Evolutionary conservation across 2,888 invertebrate species (phyloP), one percentile per base, ranked within the genome.

Genomic region (Melieria crassipennis): DNA sequence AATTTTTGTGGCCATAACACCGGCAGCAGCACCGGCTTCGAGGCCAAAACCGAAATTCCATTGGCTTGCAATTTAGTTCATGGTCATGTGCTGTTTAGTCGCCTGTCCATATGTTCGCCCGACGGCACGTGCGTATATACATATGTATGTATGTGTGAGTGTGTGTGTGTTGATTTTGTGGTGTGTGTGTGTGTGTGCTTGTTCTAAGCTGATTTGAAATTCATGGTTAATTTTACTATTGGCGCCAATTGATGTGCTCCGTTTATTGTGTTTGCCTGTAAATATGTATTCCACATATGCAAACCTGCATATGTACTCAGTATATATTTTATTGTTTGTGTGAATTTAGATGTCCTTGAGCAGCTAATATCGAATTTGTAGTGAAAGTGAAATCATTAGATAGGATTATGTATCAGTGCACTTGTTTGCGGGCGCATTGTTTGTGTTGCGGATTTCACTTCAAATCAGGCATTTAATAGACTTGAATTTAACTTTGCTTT

Each of bases 61-160:
- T 71, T 67, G 66, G 62, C 62, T 67, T 56, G 56, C 58, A 67
- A 71, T 71, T 63, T 56, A 71, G 66, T 71, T 71, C 71, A 71
- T 71, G 71, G 71, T 71, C 71, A 71, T 63, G 48, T 46, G 50
- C 11, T 64, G 70, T 43, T 52, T 45, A 52, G 30, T 7, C 13
- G 57, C 42, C 5, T n/a, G 69, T 4, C 30, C 6, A 47, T 46
- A 30, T 62, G 69, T 62, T 55, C 43, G 11, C 63, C 11, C 45
- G 30, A 56, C 47, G 6, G 5, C 46, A 13, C 11, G 47, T 46
- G 13, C 46, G 47, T 43, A 11, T 45, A 46, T 47, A 47, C 9
- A 30, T 48, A 48, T 47, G 62, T 47, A 47, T 13, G 47, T 48
- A 48, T 47, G 62, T 47, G 13, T 13, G 46, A 7, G 45, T 62